Percentiles rank a stretch among this genome's conserved stretches.
Evolutionary conservation across 2,888 invertebrate genomes (phyloP).

Genomic region (Anodontia alba): DNA sequence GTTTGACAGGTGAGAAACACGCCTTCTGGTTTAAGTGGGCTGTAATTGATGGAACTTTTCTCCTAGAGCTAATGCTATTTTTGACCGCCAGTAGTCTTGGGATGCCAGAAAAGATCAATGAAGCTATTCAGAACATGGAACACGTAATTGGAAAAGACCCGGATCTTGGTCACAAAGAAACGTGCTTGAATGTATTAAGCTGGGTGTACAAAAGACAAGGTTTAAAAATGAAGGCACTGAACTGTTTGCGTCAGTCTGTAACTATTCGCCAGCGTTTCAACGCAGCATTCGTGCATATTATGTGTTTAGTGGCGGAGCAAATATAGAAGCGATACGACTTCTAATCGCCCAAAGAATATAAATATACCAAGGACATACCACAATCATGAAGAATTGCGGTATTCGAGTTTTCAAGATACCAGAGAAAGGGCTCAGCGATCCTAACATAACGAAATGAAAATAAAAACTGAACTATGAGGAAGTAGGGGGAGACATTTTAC

Average conservation of each 20-base stretch:
- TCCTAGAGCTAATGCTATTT: neutral
- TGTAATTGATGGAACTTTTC: neutral
- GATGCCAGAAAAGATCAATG: neutral
- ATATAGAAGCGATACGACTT: too few species aligned
- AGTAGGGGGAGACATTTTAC: too few species aligned
- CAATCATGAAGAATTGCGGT: too few species aligned
- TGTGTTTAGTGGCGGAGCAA: too few species aligned
- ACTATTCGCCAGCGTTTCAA: constrained; percentile 23
- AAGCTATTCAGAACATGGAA: neutral
- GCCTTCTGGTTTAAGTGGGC: neutral
- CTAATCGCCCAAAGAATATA: too few species aligned
- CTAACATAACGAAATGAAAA: too few species aligned
- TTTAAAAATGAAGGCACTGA: constrained; percentile 6
- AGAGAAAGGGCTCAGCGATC: too few species aligned
- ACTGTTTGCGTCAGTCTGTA: constrained; percentile 24
- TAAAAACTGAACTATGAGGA: too few species aligned
- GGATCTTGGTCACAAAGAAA: neutral
- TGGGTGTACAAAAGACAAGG: constrained; percentile 27
- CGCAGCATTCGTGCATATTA: constrained; percentile 28
- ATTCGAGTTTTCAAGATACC: too few species aligned
- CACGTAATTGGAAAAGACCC: neutral
- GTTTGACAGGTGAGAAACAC: too few species aligned
- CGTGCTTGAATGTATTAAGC: neutral
- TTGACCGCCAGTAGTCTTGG: neutral
- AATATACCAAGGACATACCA: too few species aligned